phyloP scores from a whole-genome alignment of 2,797 vertebrate species.

The Argentina silus region DNA sequence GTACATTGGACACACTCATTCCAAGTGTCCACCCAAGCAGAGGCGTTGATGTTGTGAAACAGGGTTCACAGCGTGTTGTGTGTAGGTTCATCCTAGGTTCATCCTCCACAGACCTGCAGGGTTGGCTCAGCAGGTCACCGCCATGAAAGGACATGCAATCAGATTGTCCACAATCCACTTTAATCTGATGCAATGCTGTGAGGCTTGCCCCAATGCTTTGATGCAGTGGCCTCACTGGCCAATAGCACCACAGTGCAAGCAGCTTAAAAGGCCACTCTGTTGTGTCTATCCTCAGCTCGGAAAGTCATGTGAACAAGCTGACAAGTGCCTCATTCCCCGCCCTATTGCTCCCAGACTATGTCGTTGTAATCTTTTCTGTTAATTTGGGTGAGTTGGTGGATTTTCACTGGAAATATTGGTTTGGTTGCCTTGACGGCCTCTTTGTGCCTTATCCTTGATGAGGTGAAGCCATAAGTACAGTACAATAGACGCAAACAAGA shows the following conservation, averaged over 20 bases:
- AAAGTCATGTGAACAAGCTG: conserved; percentile 44
- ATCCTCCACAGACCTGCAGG: conserved; percentile 31
- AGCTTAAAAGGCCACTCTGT: conserved; percentile 61
- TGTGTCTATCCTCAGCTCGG: conserved; percentile 56
- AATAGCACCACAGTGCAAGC: conserved; percentile 62
- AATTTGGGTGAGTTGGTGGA: background rate
- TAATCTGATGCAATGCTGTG: conserved; percentile 58
- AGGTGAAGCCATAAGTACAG: background rate
- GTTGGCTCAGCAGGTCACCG: conserved; percentile 52
- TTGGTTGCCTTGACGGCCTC: conserved; percentile 10
- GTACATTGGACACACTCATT: too few relatives aligned
- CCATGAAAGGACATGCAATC: conserved; percentile 60
- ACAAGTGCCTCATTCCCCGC: conserved; percentile 36
- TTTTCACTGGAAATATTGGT: conserved; percentile 3
- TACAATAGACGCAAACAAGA: conserved; percentile 14
- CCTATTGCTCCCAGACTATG: conserved; percentile 9
- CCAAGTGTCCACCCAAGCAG: background rate
- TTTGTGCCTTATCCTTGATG: background rate
- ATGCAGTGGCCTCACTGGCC: conserved; percentile 47
- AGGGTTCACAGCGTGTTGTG: background rate
- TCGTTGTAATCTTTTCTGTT: background rate
- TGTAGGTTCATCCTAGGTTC: conserved; percentile 1
- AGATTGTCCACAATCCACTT: conserved; percentile 70
- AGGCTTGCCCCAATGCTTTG: conserved; percentile 41
- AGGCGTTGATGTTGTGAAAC: background rate